Evolutionary conservation across 1,140 invertebrate species (phyloP), one percentile per base, ranked within the genome.

Genomic region (Caenorhabditis brenneri): DNA sequence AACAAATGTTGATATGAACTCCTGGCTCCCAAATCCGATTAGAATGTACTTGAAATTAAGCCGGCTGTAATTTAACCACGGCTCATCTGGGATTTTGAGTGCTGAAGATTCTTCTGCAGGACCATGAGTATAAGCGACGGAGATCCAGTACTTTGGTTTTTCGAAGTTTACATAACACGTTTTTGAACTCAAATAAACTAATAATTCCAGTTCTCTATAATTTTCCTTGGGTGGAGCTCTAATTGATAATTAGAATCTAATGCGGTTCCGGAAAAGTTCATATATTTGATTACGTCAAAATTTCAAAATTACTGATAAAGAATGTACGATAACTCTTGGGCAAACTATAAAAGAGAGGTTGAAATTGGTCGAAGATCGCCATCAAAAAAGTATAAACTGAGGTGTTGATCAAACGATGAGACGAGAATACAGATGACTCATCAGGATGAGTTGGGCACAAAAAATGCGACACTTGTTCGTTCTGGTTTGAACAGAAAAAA

Each of bases 391-490:
- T 65, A 15, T 22, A 22, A 42, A 10, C n/a, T 2, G 42, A 31
- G 36, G 24, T 58, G n/a, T n/a, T n/a, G n/a, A n/a, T n/a, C n/a
- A n/a, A n/a, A n/a, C n/a, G n/a, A 65, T 19, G 53, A 55, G 27
- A 24, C 53, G 27, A 29, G 5, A 29, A 27, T 10, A 27, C 22
- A 12, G 65, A 39, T 74, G 65, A 74, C 19, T 74, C 65, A 74
- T 22, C 19, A 24, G n/a, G 19, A 9, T 22, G 2, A 4, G 9
- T 36, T 15, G 9, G 53, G 53, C 19, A 74, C 3, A 36, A 51
- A n/a, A n/a, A 51, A 5, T 36, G 33, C 65, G 29, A 74, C 65
- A 74, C 65, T 42, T 74, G 65, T 74, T 74, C 65, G 22, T 19
- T 42, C 29, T 74, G 12, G 33, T 74, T 42, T 39, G 36, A n/a